A percentile compares a stretch with the other conserved stretches of the same genome.
These are phyloP conservation scores for Pristionchus entomophagus DNA, from an alignment of 2,888 invertebrate genomes.

Conservation along the genomic window DNA sequence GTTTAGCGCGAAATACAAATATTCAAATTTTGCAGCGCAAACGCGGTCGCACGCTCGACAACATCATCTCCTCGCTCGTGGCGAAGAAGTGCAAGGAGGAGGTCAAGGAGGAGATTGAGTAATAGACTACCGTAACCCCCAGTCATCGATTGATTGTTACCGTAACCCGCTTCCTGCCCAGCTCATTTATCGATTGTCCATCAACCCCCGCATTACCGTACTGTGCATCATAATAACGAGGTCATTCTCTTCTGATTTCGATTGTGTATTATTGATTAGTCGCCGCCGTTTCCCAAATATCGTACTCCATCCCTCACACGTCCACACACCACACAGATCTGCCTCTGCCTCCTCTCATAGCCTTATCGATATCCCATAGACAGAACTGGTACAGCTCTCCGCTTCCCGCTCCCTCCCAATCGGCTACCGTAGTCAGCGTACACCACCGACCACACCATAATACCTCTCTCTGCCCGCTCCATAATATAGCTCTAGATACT, in stretches of 20 bases:
- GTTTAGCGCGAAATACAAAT: slow-evolving; percentile 22
- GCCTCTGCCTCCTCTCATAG: slow-evolving; percentile 15
- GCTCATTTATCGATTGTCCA: background rate
- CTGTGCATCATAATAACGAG: slow-evolving; percentile 22
- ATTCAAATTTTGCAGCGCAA: slow-evolving; percentile 40
- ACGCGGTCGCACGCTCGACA: slow-evolving; percentile 46
- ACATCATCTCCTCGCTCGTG: slow-evolving; percentile 40
- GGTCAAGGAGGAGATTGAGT: background rate
- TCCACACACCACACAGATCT: background rate
- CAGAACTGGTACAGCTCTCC: slow-evolving; percentile 13
- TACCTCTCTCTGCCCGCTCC: background rate
- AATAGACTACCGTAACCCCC: slow-evolving; percentile 32
- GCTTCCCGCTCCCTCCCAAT: background rate
- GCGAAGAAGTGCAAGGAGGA: slow-evolving; percentile 39
- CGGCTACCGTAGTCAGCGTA: slow-evolving; percentile 31
- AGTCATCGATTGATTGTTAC: background rate
- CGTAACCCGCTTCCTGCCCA: background rate
- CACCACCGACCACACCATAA: slow-evolving; percentile 32
- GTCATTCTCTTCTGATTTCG: slow-evolving; percentile 12
- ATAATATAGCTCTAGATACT: slow-evolving; percentile 17
- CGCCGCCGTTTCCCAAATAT: background rate
- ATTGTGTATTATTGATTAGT: slow-evolving; percentile 14
- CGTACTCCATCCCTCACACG: background rate
- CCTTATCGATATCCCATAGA: slow-evolving; percentile 39
- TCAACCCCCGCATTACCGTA: background rate